Percentiles rank a stretch among this genome's conserved stretches.
These are phyloP conservation scores for Fragariocoptes setiger DNA, from an alignment of 1,140 invertebrate genomes.

Conservation along the genomic window DNA sequence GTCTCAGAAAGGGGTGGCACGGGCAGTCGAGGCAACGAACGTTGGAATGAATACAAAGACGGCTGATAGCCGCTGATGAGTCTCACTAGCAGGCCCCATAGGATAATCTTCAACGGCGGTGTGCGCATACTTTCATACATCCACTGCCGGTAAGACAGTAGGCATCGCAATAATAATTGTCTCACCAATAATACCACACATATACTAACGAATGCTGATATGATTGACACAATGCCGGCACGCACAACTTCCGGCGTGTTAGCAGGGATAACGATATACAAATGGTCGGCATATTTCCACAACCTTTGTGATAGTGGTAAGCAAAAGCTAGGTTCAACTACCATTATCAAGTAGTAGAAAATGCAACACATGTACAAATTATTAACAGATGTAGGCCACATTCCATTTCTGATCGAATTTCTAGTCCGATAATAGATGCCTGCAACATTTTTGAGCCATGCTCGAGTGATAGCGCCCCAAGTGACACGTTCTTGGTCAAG, in stretches of 20 bases:
- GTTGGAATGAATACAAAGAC: conserved; percentile 79
- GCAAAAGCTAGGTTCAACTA: background rate
- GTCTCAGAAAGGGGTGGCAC: conserved; percentile 57
- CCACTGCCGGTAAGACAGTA: background rate
- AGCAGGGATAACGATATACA: background rate
- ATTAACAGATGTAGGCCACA: background rate
- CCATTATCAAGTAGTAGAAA: background rate
- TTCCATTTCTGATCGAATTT: background rate
- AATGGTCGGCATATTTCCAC: background rate
- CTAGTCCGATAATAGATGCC: background rate
- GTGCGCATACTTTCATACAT: background rate
- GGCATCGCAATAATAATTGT: background rate
- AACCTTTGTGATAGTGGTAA: background rate
- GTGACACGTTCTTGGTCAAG: background rate
- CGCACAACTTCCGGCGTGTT: background rate
- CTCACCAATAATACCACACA: background rate
- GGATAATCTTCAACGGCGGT: conserved; percentile 16
- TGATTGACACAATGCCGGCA: background rate
- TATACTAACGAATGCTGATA: background rate
- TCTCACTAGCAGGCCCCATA: conserved; percentile 49
- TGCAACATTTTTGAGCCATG: background rate
- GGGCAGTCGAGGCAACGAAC: conserved; percentile 63
- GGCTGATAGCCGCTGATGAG: conserved; percentile 53
- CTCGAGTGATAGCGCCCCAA: background rate
- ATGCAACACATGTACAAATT: background rate